Conservation (phyloP, 2,888 invertebrate species). For the Seira ritae region DNA sequence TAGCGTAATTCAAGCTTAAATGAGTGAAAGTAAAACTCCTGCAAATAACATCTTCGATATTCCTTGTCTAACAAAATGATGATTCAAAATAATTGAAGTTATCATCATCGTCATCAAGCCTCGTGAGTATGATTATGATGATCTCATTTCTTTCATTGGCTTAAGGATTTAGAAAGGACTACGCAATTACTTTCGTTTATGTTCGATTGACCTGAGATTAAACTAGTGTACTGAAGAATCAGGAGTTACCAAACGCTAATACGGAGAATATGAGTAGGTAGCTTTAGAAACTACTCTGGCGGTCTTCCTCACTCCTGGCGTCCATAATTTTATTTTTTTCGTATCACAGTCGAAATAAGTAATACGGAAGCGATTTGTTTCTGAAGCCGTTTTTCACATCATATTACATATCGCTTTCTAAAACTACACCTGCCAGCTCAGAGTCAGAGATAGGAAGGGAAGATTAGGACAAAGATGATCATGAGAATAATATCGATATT, state of each 20-base stretch:
- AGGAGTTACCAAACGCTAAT: not conserved
- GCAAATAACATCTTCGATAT: too few species aligned
- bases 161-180: not conserved
- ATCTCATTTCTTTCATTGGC: constrained; percentile 32
- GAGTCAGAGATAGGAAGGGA: not conserved
- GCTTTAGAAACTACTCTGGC: constrained; percentile 49
- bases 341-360: not conserved
- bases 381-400: not conserved
- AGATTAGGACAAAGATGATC: not conserved
- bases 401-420: not conserved
- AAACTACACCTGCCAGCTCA: not conserved
- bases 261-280: not conserved
- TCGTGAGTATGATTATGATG: constrained; percentile 57
- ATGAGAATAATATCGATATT: too few species aligned
- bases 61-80: not conserved
- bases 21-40: too few species aligned
- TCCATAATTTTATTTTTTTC: constrained; percentile 30
- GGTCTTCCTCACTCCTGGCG: constrained; percentile 59
- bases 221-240: not conserved
- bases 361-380: constrained; percentile 16
- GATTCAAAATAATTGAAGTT: constrained; percentile 60
- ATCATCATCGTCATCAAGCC: constrained; percentile 59
- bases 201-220: not conserved
- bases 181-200: not conserved
- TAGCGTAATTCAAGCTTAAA: too few species aligned